phyloP scores from a whole-genome alignment of 2,888 invertebrate species.

The Rhynchonema sp. region DNA sequence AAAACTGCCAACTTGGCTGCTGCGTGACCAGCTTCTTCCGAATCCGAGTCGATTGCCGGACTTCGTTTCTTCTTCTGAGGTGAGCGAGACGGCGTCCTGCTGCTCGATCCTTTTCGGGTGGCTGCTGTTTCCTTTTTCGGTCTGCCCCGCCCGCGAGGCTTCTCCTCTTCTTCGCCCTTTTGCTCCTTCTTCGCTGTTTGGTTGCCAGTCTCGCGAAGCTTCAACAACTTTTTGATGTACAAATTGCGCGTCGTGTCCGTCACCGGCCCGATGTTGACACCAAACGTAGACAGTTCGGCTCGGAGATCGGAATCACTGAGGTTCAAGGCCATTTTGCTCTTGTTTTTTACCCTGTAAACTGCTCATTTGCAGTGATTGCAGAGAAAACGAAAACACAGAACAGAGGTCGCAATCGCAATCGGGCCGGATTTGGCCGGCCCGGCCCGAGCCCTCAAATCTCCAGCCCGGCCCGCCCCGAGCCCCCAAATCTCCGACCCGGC shows the following conservation, averaged over 20 bases:
- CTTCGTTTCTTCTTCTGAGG: background rate
- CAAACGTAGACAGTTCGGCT: background rate
- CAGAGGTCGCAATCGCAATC: no score
- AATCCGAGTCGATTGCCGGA: no score
- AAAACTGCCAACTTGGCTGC: no score
- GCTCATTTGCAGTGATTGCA: no score
- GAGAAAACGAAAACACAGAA: no score
- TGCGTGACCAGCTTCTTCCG: no score
- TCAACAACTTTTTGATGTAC: background rate
- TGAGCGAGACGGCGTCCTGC: background rate
- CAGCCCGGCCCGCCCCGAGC: no score
- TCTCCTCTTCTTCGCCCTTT: background rate
- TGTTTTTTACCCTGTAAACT: no score
- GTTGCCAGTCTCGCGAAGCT: background rate
- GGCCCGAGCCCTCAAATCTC: no score
- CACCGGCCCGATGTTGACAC: background rate
- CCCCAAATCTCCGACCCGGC: no score
- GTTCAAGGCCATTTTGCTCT: background rate
- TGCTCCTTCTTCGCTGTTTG: background rate
- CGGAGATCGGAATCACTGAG: background rate
- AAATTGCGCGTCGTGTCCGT: background rate
- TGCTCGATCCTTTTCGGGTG: background rate
- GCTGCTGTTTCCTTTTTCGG: background rate
- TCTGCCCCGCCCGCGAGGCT: background rate
- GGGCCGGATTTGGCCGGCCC: no score